Percentiles rank a stretch among this genome's conserved stretches.
Evolutionary conservation across 2,888 invertebrate genomes (phyloP).

Genomic region (Brassicogethes aeneus): DNA sequence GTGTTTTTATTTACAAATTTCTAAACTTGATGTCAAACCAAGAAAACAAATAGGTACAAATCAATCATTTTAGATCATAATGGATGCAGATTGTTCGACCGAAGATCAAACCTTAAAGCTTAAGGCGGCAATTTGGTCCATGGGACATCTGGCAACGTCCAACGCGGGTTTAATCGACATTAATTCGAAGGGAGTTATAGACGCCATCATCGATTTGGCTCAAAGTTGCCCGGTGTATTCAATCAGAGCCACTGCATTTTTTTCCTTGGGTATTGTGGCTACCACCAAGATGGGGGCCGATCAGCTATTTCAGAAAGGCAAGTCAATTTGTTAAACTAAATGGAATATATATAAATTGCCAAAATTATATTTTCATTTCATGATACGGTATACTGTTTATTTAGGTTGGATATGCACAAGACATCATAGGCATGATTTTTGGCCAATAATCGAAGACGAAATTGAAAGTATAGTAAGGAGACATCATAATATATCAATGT

Average conservation of each 20-base stretch:
- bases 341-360: conserved; percentile 1
- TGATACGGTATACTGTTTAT: too few species aligned
- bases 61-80: neutral
- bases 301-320: conserved; percentile 60
- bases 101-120: conserved; percentile 66
- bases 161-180: conserved; percentile 67
- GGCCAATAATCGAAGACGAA: conserved; percentile 66
- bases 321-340: conserved; percentile 21
- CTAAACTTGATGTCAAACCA: too few species aligned
- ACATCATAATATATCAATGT: conserved; percentile 17
- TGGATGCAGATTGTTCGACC: conserved; percentile 47
- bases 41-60: too few species aligned
- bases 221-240: conserved; percentile 78
- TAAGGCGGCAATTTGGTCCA: conserved; percentile 85
- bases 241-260: conserved; percentile 82
- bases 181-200: conserved; percentile 43
- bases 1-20: too few species aligned
- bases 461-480: conserved; percentile 23
- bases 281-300: conserved; percentile 79
- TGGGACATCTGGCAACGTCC: conserved; percentile 75
- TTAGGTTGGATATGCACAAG: conserved; percentile 67
- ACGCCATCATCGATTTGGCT: conserved; percentile 55
- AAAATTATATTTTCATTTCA: too few species aligned
- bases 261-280: conserved; percentile 76
- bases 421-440: conserved; percentile 66